Evolutionary conservation across 1,140 invertebrate genomes (phyloP).

Genomic region (Bursaphelenchus mucronatus): DNA sequence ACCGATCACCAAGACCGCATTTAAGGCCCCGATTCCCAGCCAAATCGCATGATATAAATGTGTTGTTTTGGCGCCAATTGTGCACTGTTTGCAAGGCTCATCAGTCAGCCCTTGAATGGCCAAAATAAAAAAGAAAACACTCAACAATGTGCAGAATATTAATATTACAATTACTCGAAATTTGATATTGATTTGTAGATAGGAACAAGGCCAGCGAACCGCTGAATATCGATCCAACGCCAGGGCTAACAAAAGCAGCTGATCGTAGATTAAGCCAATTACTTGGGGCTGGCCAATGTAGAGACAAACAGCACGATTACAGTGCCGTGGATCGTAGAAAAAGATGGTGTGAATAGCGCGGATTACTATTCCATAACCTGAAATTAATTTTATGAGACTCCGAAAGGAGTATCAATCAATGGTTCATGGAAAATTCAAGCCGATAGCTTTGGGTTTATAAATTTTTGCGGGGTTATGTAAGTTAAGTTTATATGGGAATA

Average conservation of each 20-base stretch:
- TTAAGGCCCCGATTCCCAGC: background rate
- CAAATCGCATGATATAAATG: conserved; percentile 6
- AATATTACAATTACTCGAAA: too few species aligned
- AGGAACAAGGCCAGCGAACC: conserved; percentile 11
- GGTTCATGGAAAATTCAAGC: too few species aligned
- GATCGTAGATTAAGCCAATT: background rate
- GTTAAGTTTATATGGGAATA: too few species aligned
- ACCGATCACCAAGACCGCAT: conserved; percentile 16
- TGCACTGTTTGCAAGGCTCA: conserved; percentile 7
- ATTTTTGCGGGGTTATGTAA: too few species aligned
- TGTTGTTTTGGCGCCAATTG: conserved; percentile 2
- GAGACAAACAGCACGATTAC: conserved; percentile 2
- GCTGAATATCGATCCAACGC: conserved; percentile 9
- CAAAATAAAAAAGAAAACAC: conserved; percentile 12
- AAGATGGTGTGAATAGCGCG: conserved; percentile 1
- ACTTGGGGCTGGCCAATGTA: conserved; percentile 5
- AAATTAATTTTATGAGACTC: background rate
- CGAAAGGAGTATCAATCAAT: too few species aligned
- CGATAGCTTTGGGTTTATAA: too few species aligned
- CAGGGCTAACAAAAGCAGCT: conserved; percentile 2
- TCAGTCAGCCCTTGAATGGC: background rate
- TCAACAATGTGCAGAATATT: background rate
- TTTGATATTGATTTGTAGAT: background rate
- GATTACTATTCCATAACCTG: conserved; percentile 7
- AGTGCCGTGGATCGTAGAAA: background rate